Evolutionary conservation across 1,140 invertebrate species (phyloP).

Genomic region (Lordiphosa mommai): DNA sequence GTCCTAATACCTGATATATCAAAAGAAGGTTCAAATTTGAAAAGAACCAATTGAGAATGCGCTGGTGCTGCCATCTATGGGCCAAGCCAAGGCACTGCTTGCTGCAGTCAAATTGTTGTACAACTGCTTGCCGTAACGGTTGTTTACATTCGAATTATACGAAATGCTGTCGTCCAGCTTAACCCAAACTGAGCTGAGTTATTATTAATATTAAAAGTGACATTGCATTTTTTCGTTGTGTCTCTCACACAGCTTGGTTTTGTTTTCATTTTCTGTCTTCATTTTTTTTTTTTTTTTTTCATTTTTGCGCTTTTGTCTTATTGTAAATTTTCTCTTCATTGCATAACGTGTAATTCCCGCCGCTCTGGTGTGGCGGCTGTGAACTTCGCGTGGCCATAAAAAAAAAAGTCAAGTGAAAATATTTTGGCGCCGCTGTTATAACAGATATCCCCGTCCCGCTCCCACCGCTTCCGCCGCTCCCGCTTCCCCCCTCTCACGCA

Average conservation of each 20-base stretch:
- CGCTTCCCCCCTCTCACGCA: slow-evolving; percentile 7
- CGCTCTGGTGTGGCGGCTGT: slow-evolving; percentile 10
- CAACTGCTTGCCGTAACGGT: no score
- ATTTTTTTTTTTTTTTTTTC: slow-evolving; percentile 25
- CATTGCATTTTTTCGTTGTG: neutral
- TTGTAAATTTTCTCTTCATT: slow-evolving; percentile 66
- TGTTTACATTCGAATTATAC: no score
- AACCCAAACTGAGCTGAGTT: no score
- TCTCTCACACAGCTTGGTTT: neutral
- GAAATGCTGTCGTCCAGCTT: no score
- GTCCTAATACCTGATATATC: no score
- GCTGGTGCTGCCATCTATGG: no score
- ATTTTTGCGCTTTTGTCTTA: slow-evolving; percentile 53
- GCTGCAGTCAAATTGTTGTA: no score
- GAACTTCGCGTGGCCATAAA: slow-evolving; percentile 53
- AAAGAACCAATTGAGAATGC: no score
- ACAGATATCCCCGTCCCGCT: slow-evolving; percentile 12
- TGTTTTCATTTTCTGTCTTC: neutral
- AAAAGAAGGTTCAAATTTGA: no score
- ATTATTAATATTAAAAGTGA: no score
- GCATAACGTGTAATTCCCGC: slow-evolving; percentile 28
- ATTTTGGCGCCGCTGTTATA: slow-evolving; percentile 58
- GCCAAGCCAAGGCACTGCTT: no score
- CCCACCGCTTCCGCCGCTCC: neutral
- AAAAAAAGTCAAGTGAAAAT: slow-evolving; percentile 63